These are phyloP conservation scores for Parnassius smintheus DNA, from an alignment of 2,888 invertebrate species.

Conservation along the genomic window DNA sequence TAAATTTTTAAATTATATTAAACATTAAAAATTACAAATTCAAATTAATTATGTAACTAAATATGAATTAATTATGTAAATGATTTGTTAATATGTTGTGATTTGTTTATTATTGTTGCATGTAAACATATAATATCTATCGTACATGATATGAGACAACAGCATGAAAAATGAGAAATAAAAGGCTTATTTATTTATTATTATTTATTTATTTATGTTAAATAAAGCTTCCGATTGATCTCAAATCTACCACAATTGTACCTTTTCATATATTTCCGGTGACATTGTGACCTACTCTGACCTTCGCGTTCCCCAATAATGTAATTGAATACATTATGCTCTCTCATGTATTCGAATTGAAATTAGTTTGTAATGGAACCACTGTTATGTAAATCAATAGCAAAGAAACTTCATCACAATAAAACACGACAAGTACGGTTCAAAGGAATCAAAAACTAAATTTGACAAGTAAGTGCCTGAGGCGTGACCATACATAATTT, in stretches of 20 bases:
- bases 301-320: background rate
- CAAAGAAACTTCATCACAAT: background rate
- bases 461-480: background rate
- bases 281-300: background rate
- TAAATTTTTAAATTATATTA: too few relatives aligned
- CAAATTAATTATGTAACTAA: too few relatives aligned
- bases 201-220: too few relatives aligned
- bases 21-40: too few relatives aligned
- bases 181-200: too few relatives aligned
- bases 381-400: background rate
- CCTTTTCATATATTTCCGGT: constrained; percentile 2
- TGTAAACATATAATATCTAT: too few relatives aligned
- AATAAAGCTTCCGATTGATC: background rate
- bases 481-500: constrained; percentile 2
- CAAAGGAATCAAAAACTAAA: background rate
- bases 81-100: too few relatives aligned
- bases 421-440: background rate
- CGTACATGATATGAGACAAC: too few relatives aligned
- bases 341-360: background rate
- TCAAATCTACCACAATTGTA: background rate
- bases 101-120: too few relatives aligned
- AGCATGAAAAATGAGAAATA: too few relatives aligned
- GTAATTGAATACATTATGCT: constrained; percentile 1
- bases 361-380: background rate
- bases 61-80: too few relatives aligned